Percentiles rank a stretch among this genome's conserved stretches.
phyloP scores from a whole-genome alignment of 2,113 vertebrate species.

The Hirundichthys speculiger region DNA sequence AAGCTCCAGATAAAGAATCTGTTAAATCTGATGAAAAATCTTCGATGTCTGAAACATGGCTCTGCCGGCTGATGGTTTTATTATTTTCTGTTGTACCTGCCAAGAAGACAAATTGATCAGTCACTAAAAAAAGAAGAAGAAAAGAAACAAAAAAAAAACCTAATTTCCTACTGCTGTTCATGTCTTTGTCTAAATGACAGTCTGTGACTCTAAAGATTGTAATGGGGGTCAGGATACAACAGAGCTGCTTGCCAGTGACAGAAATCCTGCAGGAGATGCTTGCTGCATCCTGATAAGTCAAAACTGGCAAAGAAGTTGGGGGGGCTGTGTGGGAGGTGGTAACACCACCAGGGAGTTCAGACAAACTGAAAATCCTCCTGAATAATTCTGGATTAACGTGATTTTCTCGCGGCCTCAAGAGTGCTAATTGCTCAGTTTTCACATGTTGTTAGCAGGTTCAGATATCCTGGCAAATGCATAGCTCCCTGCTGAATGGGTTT shows the following conservation, averaged over 20 bases:
- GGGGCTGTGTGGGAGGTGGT: conserved; percentile 19
- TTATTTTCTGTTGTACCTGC: conserved; percentile 58
- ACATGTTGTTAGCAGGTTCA: not conserved
- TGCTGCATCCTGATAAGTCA: conserved; percentile 64
- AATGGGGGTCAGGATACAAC: conserved; percentile 45
- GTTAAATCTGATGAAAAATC: conserved; percentile 33
- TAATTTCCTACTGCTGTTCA: conserved; percentile 60
- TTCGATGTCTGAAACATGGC: conserved; percentile 43
- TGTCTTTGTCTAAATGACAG: conserved; percentile 42
- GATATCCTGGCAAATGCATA: conserved; percentile 10
- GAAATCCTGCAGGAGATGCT: conserved; percentile 44
- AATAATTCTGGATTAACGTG: conserved; percentile 15
- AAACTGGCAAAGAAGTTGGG: conserved; percentile 16
- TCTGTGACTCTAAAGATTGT: conserved; percentile 32
- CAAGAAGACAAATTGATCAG: conserved; percentile 64
- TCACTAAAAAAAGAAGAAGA: conserved; percentile 60
- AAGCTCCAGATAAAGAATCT: conserved; percentile 26
- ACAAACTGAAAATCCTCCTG: conserved; percentile 29
- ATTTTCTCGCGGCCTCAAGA: conserved; percentile 12
- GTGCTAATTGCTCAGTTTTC: conserved; percentile 10
- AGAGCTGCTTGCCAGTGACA: conserved; percentile 50
- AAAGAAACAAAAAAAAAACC: conserved; percentile 57
- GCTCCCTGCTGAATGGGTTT: conserved; percentile 18
- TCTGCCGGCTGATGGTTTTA: conserved; percentile 38
- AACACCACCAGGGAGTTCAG: conserved; percentile 23